Evolutionary conservation across 2,113 vertebrate species (phyloP).

Genomic region (Odontophorus gujanensis): DNA sequence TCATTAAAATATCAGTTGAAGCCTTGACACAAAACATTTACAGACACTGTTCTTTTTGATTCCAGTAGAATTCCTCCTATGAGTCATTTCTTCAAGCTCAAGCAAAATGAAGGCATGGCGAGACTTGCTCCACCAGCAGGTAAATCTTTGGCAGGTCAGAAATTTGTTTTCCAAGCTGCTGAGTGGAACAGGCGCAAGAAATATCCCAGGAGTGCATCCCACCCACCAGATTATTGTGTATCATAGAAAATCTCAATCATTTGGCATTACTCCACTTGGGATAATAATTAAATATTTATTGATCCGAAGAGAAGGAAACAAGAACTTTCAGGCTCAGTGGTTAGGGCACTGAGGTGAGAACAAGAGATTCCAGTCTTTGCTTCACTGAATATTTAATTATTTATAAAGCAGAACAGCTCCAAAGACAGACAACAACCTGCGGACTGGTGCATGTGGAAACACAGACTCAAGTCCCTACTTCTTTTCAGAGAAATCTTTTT

Average conservation of each 20-base stretch:
- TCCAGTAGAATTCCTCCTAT: not conserved
- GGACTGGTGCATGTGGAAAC: not conserved
- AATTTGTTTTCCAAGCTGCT: not conserved
- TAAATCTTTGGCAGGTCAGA: not conserved
- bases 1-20: not conserved
- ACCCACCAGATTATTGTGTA: not conserved
- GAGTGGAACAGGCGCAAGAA: not conserved
- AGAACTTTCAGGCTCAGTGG: conserved; percentile 6
- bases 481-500: not conserved
- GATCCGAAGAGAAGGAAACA: not conserved
- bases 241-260: not conserved
- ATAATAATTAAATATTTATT: conserved; percentile 39
- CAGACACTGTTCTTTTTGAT: not conserved
- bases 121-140: not conserved
- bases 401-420: not conserved
- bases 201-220: not conserved
- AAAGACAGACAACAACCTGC: not conserved
- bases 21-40: not conserved
- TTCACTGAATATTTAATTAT: conserved; percentile 26
- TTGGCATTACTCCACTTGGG: not conserved
- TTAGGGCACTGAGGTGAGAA: not conserved
- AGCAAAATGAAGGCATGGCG: not conserved
- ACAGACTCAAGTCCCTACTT: not conserved
- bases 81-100: not conserved
- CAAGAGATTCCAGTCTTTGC: not conserved